Base-by-base conservation (phyloP, 92 coral and sea anemone genomes). In the Zoanthus solanderi region DNA sequence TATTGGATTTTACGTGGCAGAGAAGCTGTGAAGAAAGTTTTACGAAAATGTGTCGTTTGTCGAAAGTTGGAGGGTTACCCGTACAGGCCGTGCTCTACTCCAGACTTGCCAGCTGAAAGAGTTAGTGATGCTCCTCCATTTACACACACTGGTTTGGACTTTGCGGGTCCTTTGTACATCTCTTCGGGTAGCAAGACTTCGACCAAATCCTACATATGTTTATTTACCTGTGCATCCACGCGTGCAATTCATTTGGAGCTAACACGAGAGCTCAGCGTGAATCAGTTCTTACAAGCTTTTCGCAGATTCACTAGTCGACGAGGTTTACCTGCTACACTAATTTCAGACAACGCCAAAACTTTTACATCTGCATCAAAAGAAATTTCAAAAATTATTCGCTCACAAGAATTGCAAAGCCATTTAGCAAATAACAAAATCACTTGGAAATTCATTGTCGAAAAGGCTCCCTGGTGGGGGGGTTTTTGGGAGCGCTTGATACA, bases 1-100 rank as follows among this genome's bases (percentile, higher is more conserved):
- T 92, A 86, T 78, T 92, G 95, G 89, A 76, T 92, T 47, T 74
- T 90, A 58, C 65, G 94, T 73, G 93, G 94, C 54, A 66, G 91
- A 28, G 92, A 91, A 88, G 84, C 92, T 13, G 84, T 85, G 28
- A 88, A 91, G 83, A 56, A 82, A 74, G 78, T 92, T 53, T n/a
- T 89, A 47, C 81, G 78, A 60, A 92, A 79, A 72, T 89, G 89
- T 76, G 93, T 87, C 52, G 65, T 58, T 14, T 58, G 65, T 58
- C 65, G 65, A 58, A 58, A 58, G 65, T 58, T 58, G 65, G 65
- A 58, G 65, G 65, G 65, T 16, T 58, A 58, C 65, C 65, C 65
- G 65, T 58, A 58, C 65, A 58, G 65, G 18, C 65, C 18, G 65
- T 58, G 65, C 65, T 58, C 65, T 58, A 13, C 65, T 58, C 84